These are phyloP conservation scores for Nestor notabilis DNA, from an alignment of 2,113 vertebrate species.

Conservation along the genomic window DNA sequence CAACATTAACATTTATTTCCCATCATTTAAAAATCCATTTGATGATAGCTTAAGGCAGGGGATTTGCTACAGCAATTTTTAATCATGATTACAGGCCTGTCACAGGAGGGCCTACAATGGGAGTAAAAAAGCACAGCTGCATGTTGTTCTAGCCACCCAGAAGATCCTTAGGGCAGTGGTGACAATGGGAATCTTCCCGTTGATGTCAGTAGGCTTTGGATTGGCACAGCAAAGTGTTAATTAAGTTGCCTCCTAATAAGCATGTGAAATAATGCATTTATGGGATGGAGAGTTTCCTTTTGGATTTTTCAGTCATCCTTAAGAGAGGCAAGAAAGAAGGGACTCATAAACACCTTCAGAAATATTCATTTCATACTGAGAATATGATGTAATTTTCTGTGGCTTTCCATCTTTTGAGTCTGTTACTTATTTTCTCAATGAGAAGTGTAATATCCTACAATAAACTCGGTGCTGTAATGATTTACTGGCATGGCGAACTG, in stretches of 20 bases:
- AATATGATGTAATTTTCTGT: neutral
- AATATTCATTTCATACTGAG: neutral
- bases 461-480: neutral
- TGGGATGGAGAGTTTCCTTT: neutral
- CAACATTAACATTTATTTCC: neutral
- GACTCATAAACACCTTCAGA: slow-evolving; percentile 3
- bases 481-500: neutral
- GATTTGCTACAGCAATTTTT: neutral
- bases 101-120: neutral
- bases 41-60: neutral
- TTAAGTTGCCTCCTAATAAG: neutral
- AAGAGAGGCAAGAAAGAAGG: neutral
- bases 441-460: neutral
- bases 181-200: neutral
- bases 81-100: neutral
- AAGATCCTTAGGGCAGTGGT: neutral
- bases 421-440: neutral
- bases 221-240: neutral
- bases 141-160: neutral
- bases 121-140: neutral
- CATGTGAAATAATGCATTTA: neutral
- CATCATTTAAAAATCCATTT: neutral
- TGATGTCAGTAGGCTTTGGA: neutral
- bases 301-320: neutral
- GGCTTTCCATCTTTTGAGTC: neutral